Base-by-base conservation (phyloP, 2,113 vertebrate genomes). In the Oncorhynchus nerka region DNA sequence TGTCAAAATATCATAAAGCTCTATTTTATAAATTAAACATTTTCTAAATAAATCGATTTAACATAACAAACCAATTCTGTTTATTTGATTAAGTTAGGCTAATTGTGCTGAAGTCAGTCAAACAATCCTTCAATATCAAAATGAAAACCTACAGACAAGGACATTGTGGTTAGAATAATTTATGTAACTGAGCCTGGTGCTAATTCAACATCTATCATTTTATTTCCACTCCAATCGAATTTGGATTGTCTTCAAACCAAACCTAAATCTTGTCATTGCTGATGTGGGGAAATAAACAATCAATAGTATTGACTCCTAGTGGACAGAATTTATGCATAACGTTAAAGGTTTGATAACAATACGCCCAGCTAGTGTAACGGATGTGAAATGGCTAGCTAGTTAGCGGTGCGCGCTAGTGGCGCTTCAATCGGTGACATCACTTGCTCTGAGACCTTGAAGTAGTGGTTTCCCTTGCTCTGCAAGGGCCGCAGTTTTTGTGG, bases 41-140 rank as follows among this genome's bases (percentile, higher is more conserved):
- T 80, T 89, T 82, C 80, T 79, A 62, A 65, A 86, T 85, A 85
- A 87, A 86, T 80, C 22, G 79, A 76, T 75, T 15, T 24, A 48
- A 34, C n/a, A 30, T 13, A 67, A 39, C 7, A 9, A 67, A 67
- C n/a, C 0, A 16, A 19, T 71, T 1, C 2, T 45, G 39, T 45
- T 45, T 11, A 45, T 45, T 11, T 45, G 39, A 45, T 45, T 68
- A 72, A 71, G 70, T 65, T 75, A 74, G 72, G 51, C 51, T 55
- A 19, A 55, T 55, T 19, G 12, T 55, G 51, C 16, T 55, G 51
- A 55, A 55, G 51, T 55, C 16, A 19, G 16, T 55, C 15, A 16
- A 5, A 19, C 19, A 32, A 7, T 39, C 67, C 19, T 68, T 68
- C 67, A 68, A n/a, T n/a, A n/a, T 45, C 39, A 45, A 11, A 45